A percentile compares a stretch with the other conserved stretches of the same genome.
Conservation (phyloP, 2,888 invertebrate genomes). For the Tillus elongatus region DNA sequence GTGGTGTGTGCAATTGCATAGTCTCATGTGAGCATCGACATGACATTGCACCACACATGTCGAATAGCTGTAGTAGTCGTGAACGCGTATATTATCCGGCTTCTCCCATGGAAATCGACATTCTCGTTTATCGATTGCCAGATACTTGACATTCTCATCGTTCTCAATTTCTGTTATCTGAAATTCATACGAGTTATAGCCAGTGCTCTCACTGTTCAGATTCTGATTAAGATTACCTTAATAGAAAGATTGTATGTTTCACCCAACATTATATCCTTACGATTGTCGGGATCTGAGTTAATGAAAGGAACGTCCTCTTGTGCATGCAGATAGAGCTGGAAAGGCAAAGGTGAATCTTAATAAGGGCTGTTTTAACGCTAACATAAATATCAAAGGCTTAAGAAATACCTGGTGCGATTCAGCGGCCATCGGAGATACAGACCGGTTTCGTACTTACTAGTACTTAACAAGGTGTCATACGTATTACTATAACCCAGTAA, state of each 20-base stretch:
- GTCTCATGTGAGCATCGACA: conserved; percentile 43
- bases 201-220: no score
- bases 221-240: no score
- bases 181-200: conserved; percentile 21
- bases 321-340: conserved; percentile 51
- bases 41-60: conserved; percentile 53
- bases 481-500: no score
- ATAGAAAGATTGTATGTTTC: conserved; percentile 36
- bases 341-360: no score
- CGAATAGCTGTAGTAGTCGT: conserved; percentile 50
- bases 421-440: no score
- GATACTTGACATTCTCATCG: conserved; percentile 45
- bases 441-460: no score
- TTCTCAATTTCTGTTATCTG: conserved; percentile 54
- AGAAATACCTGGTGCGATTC: no score
- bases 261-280: conserved; percentile 37
- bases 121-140: conserved; percentile 45
- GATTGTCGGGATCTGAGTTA: conserved; percentile 43
- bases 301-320: conserved; percentile 51
- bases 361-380: no score
- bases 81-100: conserved; percentile 41
- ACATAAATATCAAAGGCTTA: no score
- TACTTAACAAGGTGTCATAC: no score
- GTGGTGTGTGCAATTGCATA: conserved; percentile 57
- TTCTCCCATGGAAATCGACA: conserved; percentile 50